Conservation (phyloP, 2,113 vertebrate species). For the Dipodomys stephensi region DNA sequence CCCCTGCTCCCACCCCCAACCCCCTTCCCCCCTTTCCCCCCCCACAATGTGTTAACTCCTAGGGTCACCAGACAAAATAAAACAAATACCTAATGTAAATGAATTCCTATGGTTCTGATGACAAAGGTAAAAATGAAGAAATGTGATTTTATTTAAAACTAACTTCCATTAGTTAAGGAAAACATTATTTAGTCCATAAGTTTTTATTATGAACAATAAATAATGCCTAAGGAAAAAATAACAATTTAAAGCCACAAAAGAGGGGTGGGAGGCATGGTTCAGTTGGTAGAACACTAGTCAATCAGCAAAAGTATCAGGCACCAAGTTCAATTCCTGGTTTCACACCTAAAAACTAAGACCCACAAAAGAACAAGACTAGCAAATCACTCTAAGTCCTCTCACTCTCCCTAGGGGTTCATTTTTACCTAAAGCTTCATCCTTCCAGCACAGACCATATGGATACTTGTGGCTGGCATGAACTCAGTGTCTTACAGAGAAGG, state of each 20-base stretch:
- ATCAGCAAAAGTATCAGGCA: not conserved
- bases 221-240: not conserved
- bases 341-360: no score
- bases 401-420: fast-evolving
- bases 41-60: no score
- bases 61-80: no score
- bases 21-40: not conserved
- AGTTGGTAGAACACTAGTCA: no score
- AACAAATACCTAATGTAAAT: no score
- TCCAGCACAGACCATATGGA: not conserved
- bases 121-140: no score
- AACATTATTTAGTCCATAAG: not conserved
- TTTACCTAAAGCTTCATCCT: not conserved
- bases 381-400: not conserved
- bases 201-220: not conserved
- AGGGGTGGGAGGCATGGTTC: no score
- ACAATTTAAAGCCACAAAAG: not conserved
- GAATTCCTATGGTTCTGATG: no score
- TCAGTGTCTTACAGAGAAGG: not conserved
- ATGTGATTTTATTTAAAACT: not conserved
- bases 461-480: not conserved
- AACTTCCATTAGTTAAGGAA: not conserved
- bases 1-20: not conserved
- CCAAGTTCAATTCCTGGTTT: not conserved
- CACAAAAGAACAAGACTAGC: not conserved